Conservation (phyloP, 2,888 invertebrate genomes). For the Podotricha telesiphe region DNA sequence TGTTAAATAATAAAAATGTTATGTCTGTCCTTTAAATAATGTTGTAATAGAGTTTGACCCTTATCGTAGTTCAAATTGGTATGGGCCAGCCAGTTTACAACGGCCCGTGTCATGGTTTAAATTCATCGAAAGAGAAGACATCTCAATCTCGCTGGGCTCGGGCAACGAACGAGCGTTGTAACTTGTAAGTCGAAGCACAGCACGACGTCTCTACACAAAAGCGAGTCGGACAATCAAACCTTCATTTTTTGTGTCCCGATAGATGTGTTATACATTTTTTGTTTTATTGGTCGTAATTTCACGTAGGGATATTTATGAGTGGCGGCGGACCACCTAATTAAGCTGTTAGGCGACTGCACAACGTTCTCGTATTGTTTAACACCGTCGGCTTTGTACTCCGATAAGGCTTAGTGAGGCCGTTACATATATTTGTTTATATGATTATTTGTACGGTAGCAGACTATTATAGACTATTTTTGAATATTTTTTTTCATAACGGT, state of each 20-base stretch:
- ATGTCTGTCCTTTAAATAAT: slow-evolving; percentile 36
- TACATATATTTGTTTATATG: slow-evolving; percentile 56
- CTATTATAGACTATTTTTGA: slow-evolving; percentile 40
- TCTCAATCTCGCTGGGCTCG: slow-evolving; percentile 50
- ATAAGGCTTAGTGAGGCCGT: slow-evolving; percentile 67
- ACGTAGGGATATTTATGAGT: slow-evolving; percentile 81
- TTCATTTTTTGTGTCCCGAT: slow-evolving; percentile 79
- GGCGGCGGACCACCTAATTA: slow-evolving; percentile 81
- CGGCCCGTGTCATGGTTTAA: slow-evolving; percentile 42
- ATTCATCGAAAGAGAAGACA: slow-evolving; percentile 47
- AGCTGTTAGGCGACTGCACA: slow-evolving; percentile 78
- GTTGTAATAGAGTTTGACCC: slow-evolving; percentile 41
- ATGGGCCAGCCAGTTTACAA: slow-evolving; percentile 38
- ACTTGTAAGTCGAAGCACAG: slow-evolving; percentile 58
- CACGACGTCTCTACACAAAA: slow-evolving; percentile 77
- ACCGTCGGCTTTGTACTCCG: slow-evolving; percentile 66
- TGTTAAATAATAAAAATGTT: slow-evolving; percentile 7
- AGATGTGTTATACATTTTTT: slow-evolving; percentile 83
- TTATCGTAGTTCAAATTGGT: slow-evolving; percentile 36
- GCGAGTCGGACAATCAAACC: slow-evolving; percentile 76
- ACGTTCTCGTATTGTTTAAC: slow-evolving; percentile 74
- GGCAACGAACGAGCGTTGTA: slow-evolving; percentile 47
- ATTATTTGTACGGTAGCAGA: slow-evolving; percentile 73
- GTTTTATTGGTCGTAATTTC: slow-evolving; percentile 82
- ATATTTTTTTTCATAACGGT: slow-evolving; percentile 35